Evolutionary conservation across 2,797 vertebrate genomes (phyloP).

Genomic region (Nannoperca australis): DNA sequence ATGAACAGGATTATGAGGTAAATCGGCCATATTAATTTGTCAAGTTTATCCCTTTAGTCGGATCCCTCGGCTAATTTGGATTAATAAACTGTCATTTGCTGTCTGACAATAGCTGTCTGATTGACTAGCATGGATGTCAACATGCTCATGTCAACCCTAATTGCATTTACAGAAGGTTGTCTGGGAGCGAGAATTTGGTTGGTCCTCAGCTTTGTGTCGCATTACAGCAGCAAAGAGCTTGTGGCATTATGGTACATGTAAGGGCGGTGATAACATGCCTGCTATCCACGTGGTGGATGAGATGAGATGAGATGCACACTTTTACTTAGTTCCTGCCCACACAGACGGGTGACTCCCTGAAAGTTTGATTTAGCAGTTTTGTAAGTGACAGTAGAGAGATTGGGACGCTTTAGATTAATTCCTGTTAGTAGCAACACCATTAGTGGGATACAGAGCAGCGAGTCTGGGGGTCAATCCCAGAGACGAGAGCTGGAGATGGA

Average conservation of each 20-base stretch:
- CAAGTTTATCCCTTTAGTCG: slow-evolving; percentile 83
- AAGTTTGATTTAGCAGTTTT: slow-evolving; percentile 70
- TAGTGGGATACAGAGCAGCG: slow-evolving; percentile 58
- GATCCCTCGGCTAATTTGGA: slow-evolving; percentile 82
- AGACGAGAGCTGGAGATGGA: slow-evolving; percentile 75
- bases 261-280: slow-evolving; percentile 52
- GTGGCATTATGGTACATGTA: slow-evolving; percentile 49
- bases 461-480: slow-evolving; percentile 77
- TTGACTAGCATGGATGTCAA: slow-evolving; percentile 82
- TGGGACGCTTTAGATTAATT: slow-evolving; percentile 69
- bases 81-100: slow-evolving; percentile 81
- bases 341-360: slow-evolving; percentile 48
- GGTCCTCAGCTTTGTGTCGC: slow-evolving; percentile 65
- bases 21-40: slow-evolving; percentile 81
- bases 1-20: slow-evolving; percentile 80
- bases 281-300: slow-evolving; percentile 1
- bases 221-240: slow-evolving; percentile 59
- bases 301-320: slow-evolving; percentile 41
- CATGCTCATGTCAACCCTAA: slow-evolving; percentile 80
- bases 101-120: slow-evolving; percentile 79
- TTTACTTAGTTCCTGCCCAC: slow-evolving; percentile 41
- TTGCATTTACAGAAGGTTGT: slow-evolving; percentile 76
- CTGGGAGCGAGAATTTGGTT: slow-evolving; percentile 62
- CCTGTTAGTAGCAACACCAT: slow-evolving; percentile 57
- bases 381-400: slow-evolving; percentile 47